Base-by-base conservation (phyloP, 2,888 invertebrate species). In the Andrena minutula region DNA sequence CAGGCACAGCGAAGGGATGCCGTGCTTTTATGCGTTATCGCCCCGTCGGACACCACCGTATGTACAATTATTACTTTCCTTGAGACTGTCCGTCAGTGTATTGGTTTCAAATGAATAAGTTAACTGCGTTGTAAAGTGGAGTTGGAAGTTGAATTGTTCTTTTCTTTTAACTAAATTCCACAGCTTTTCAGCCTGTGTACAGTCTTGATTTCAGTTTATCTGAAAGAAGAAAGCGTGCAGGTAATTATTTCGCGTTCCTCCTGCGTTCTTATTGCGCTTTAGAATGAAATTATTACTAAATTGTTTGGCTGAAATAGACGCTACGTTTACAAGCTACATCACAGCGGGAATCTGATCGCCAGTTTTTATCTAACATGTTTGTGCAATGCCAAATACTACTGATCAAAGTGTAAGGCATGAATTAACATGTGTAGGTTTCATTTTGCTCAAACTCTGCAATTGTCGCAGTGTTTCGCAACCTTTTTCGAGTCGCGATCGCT, bases 181-280 rank as follows among this genome's bases (percentile, higher is more conserved):
- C 89, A 89, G 89, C 87, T 88, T 87, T 72, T 69, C 82, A 86
- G 88, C 88, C 53, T 90, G 88, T 88, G 89, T 89, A 88, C 92
- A 93, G 92, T 92, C 92, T 92, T 93, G 85, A 83, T 90, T 92
- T 89, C 89, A 86, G 90, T 89, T 91, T 90, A 92, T 91, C 92
- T 93, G 88, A 79, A 92, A 89, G 35, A 16, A 53, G 23, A 85
- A 60, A 23, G 10, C 79, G 0, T 69, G 68, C 75, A 68, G 47
- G 80, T 51, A 49, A 64, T 68, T 61, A 76, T 7, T 53, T 23
- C 0, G 1, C 8, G 66, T 61, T 73, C 69, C 20, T 26, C 16
- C 0, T 12, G 7, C 7, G 2, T 1, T 35, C 58, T 7, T 20
- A 47, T 66, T 64, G 1, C 10, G 20, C 32, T 53, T 7, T 53